Evolutionary conservation across 2,113 vertebrate genomes (phyloP), one percentile per base, ranked within the genome.

Genomic region (Desmodus rotundus): DNA sequence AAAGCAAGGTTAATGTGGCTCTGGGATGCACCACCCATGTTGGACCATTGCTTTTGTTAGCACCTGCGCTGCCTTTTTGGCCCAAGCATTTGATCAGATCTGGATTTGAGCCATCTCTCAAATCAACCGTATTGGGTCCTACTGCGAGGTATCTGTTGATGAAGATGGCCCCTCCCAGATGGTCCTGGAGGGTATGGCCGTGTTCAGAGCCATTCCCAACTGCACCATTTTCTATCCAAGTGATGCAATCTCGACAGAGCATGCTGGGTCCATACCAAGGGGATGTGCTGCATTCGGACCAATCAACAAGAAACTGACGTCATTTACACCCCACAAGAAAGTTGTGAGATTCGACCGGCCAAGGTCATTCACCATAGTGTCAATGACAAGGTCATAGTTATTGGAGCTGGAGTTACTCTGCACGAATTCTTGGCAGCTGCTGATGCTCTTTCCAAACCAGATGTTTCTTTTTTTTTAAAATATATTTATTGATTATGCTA

Each of bases 161-260:
- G 99, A 99, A 90, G 99, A 99, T 3, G 98, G 99, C 2, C 98
- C 99, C 38, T 99, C 99, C 76, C 99, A 99, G 98, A 99, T 99
- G 99, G 99, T 99, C 61, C 96, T 99, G 26, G 99, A 99, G 85
- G 99, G 99, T 96, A 94, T 99, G 70, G 99, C 99, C 72, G 99
- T 99, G 99, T 99, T 99, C 98, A 98, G 99, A 33, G 98, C 98
- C 14, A 96, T 99, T 94, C 99, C 99, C 50, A 98, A 98, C 63
- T 99, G 99, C 91, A 99, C 99, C 0, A 91, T 99, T 93, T 99
- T 99, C 98, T 99, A 99, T 96, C 99, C 99, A 74, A 99, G 99
- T 93, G 99, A 99, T 19, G 99, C 98, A 0, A 98, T 99, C 45
- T 98, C 99, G 2, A 98, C 98, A 0, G 99, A 99, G 94, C 97